Evolutionary conservation across 2,797 vertebrate genomes (phyloP), one percentile per base, ranked within the genome.

Genomic region (Thalassophryne amazonica): DNA sequence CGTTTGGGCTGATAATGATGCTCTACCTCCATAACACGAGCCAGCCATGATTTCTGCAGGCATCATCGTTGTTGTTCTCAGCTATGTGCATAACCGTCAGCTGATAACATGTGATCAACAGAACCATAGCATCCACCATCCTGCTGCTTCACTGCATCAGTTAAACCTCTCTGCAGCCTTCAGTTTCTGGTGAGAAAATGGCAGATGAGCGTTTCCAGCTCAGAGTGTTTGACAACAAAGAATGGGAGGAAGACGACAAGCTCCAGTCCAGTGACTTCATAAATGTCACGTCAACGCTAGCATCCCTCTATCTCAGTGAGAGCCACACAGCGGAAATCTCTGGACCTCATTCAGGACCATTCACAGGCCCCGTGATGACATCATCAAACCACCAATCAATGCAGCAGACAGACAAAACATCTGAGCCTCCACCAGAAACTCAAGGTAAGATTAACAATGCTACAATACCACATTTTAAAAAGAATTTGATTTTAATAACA

Each of bases 321-420:
- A 83, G 89, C 64, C 91, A 91, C 76, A 91, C 86, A 13, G 91
- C 85, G 0, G 91, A 94, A 77, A 92, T 93, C 62, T 92, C 91
- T 0, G 88, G 91, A 57, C 89, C 89, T 51, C 83, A 89, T 71
- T 92, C 89, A 30, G 69, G 86, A n/a, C n/a, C n/a, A n/a, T n/a
- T n/a, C n/a, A n/a, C n/a, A 30, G 82, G 85, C 38, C 86, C 91
- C 0, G 83, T 86, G 51, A 86, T 88, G 69, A 90, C 84, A 56
- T 73, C 91, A 1, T 75, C 91, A 38, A 80, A 82, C 0, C 76
- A 89, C 61, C 88, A 91, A 31, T 88, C 90, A 30, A 83, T 80
- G 0, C 85, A 85, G 27, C 86, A 89, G 57, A 80, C 81, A 8
- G 88, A 90, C 1, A 66, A 89, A 0, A 79, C 80, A 14, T 78